These are phyloP conservation scores for Hippocampus abdominalis DNA, from an alignment of 2,113 vertebrate genomes.

Conservation along the genomic window DNA sequence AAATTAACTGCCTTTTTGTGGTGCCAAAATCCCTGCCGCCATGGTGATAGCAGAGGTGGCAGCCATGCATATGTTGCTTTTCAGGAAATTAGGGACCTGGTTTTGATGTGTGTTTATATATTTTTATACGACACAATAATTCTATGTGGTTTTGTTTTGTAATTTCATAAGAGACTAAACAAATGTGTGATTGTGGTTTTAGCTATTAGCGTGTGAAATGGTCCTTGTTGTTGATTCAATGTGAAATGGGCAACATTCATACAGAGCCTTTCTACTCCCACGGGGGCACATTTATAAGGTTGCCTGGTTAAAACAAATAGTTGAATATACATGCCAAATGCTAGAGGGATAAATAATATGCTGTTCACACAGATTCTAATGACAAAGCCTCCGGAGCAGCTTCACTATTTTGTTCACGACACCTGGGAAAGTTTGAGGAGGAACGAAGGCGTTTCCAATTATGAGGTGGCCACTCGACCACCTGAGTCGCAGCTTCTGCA, in stretches of 20 bases:
- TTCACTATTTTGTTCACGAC: neutral
- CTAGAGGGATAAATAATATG: neutral
- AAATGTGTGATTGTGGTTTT: slow-evolving; percentile 2
- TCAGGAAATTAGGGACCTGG: neutral
- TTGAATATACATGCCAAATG: neutral
- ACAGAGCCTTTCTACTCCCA: neutral
- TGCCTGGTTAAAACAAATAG: neutral
- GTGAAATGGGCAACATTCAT: neutral
- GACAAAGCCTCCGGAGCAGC: neutral
- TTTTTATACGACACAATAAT: neutral
- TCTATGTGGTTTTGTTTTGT: neutral
- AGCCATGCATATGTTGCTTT: neutral
- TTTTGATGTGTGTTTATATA: neutral
- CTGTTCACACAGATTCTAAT: neutral
- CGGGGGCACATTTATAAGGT: neutral
- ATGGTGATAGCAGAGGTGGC: slow-evolving; percentile 37
- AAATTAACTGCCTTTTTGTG: slow-evolving; percentile 32
- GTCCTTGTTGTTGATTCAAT: neutral
- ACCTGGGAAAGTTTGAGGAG: neutral
- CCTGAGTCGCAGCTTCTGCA: neutral
- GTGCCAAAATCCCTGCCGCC: slow-evolving; percentile 19
- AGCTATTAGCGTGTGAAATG: neutral
- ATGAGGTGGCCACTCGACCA: neutral
- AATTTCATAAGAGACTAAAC: neutral
- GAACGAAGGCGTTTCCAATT: neutral